phyloP scores from a whole-genome alignment of 2,888 invertebrate genomes.

The Hoplodrina blanda region DNA sequence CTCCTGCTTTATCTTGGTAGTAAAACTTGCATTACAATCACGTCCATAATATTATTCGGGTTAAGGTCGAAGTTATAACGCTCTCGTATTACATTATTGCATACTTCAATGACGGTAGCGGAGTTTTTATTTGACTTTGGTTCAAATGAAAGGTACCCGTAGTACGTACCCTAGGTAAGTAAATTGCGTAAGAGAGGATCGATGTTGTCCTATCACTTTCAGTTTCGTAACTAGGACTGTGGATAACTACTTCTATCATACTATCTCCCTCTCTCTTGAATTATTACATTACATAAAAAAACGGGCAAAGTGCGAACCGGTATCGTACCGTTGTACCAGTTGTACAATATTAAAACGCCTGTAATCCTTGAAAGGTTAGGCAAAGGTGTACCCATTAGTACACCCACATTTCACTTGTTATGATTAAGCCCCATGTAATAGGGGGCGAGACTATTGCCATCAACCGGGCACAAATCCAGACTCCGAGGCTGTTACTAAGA shows the following conservation, averaged over 20 bases:
- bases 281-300: conserved; percentile 30
- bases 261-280: conserved; percentile 4
- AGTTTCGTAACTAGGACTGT: conserved; percentile 17
- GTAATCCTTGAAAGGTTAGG: no score
- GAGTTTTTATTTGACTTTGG: conserved; percentile 24
- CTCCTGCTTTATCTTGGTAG: no score
- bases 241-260: background rate
- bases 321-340: no score
- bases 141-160: conserved; percentile 26
- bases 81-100: conserved; percentile 30
- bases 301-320: no score
- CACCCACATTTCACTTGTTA: no score
- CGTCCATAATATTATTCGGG: conserved; percentile 50
- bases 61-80: conserved; percentile 49
- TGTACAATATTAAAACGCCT: no score
- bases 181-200: conserved; percentile 36
- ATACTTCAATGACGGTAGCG: conserved; percentile 23
- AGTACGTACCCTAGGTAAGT: no score
- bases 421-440: no score
- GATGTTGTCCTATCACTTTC: conserved; percentile 28
- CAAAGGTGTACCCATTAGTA: no score
- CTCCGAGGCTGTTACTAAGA: no score
- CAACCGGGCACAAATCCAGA: no score
- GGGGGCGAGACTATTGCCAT: no score
- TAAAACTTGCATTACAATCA: conserved; percentile 47